Percentiles rank a stretch among this genome's conserved stretches.
These are phyloP conservation scores for Strix uralensis DNA, from an alignment of 2,113 vertebrate species.

Conservation along the genomic window DNA sequence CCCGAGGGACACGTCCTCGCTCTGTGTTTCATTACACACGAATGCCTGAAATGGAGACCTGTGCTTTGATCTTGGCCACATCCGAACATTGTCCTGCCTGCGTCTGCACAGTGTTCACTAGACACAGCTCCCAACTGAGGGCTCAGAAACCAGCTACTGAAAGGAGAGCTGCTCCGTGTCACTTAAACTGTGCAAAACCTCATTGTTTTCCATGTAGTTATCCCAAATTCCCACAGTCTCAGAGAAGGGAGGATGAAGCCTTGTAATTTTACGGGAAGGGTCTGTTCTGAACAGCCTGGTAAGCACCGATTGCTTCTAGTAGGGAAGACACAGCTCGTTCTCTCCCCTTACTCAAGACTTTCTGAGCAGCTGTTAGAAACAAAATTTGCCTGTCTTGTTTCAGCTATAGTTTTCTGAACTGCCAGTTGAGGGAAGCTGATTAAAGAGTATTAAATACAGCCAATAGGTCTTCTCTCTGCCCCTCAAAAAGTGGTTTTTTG, in stretches of 20 bases:
- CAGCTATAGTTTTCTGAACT: neutral
- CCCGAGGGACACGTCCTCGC: rapidly evolving
- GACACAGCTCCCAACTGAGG: neutral
- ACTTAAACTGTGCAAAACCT: rapidly evolving
- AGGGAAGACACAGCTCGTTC: neutral
- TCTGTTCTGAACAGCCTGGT: neutral
- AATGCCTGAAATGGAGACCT: neutral
- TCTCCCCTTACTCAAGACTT: neutral
- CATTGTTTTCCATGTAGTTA: neutral
- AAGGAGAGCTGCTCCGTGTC: neutral
- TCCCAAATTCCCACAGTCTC: neutral
- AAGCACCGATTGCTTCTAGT: neutral
- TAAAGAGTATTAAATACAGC: neutral
- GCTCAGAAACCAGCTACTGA: neutral
- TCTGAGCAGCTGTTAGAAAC: neutral
- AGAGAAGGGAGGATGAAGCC: neutral
- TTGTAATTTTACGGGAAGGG: neutral
- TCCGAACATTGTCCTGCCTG: neutral
- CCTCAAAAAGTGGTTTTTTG: neutral
- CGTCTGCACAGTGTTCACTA: rapidly evolving
- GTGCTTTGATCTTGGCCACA: neutral
- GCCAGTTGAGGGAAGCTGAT: neutral
- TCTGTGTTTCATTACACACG: rapidly evolving
- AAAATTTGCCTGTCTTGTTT: neutral
- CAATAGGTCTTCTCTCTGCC: neutral